Base-by-base conservation (phyloP, 2,888 invertebrate genomes). In the Rhagonycha lutea region DNA sequence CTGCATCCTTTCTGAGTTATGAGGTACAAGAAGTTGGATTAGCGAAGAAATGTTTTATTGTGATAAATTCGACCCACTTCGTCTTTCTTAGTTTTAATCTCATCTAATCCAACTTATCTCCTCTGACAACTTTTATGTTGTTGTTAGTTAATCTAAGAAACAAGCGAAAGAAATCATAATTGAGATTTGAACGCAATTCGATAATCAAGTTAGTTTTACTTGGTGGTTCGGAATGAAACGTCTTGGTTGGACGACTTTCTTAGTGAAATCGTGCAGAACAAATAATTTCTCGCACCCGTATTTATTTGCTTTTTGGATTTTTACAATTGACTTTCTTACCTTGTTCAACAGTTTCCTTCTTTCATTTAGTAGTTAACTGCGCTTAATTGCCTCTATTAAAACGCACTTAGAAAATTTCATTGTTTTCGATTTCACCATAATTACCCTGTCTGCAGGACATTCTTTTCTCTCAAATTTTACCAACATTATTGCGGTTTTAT, bases 251-350 rank as follows among this genome's bases (percentile, higher is more conserved):
- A n/a, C 47, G 47, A 47, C n/a, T 71, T 70, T 75, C 71, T 69
- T 75, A 75, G 68, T 69, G 75, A 68, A 75, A 75, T 72, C 75
- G 70, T 74, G 74, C 74, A 70, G 68, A 72, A 75, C 71, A 62
- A 68, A 65, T 71, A 71, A 75, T 75, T 75, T 47, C 47, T 47
- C 47, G 47, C 47, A n/a, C 47, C 47, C 47, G 47, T n/a, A n/a
- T 47, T 47, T 47, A 47, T 47, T n/a, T n/a, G 47, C 47, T 47
- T 47, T 47, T 47, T 47, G 47, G 47, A 47, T 47, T 47, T 47
- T 47, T 47, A 47, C 47, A 47, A 47, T 47, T 47, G 47, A 47
- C 47, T 47, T 47, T 47, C 47, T 47, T n/a, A 47, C 47, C 47
- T 47, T 47, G 47, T 47, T 47, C 47, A n/a, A n/a, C n/a, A 47